phyloP scores from a whole-genome alignment of 1,140 invertebrate species.

The Babylonia areolata region DNA sequence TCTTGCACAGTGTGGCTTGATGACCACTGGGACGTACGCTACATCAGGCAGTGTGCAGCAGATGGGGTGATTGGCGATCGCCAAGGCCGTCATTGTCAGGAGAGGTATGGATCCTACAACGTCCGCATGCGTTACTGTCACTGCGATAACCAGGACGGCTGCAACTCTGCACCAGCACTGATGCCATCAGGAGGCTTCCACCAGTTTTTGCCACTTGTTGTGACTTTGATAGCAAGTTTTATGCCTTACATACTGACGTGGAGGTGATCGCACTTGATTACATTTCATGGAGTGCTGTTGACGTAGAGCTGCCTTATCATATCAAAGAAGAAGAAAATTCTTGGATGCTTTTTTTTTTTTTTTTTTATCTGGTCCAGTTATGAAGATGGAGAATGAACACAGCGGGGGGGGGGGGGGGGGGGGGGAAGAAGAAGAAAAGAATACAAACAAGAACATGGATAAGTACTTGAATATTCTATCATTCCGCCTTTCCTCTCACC shows the following conservation, averaged over 20 bases:
- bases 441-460: neutral
- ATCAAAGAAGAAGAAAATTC: neutral
- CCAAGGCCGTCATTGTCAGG: constrained; percentile 72
- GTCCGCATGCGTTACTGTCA: constrained; percentile 74
- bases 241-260: neutral
- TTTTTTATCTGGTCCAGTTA: neutral
- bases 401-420: too few species aligned
- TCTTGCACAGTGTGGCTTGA: constrained; percentile 73
- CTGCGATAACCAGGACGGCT: constrained; percentile 75
- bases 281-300: neutral
- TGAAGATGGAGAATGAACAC: neutral
- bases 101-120: constrained; percentile 71
- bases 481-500: neutral
- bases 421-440: neutral
- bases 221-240: neutral
- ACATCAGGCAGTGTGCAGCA: constrained; percentile 73
- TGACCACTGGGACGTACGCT: constrained; percentile 72
- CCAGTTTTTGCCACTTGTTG: neutral
- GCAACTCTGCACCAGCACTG: constrained; percentile 62
- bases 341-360: neutral
- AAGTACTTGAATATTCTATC: neutral
- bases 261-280: neutral
- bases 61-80: constrained; percentile 70
- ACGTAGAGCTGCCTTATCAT: neutral
- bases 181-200: neutral